Base-by-base conservation (phyloP, 2,797 vertebrate genomes). In the Anas bahamensis region DNA sequence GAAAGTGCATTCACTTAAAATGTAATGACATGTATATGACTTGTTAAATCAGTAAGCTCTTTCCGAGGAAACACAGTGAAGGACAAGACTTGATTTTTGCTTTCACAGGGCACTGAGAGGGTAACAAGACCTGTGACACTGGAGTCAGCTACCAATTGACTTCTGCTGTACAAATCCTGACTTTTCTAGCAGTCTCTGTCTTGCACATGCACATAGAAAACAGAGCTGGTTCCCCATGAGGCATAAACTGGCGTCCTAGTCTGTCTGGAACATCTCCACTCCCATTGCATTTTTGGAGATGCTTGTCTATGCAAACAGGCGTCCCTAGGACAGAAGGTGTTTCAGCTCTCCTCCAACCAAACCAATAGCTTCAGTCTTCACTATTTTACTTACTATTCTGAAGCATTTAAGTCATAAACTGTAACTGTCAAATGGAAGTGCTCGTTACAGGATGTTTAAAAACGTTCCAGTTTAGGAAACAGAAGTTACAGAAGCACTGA, bases 141-240 rank as follows among this genome's bases (percentile, higher is more conserved):
- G 33, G 17, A 24, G 13, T 74, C 69, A 85, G 33, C 73, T 72
- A 5, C 35, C 35, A 31, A 57, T 7, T 46, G 16, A 35, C 9
- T 41, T 31, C 16, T 3, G 0, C 2, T 10, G 12, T 16, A 33
- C 18, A 46, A 61, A 13, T 33, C 53, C 7, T 35, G 6, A 1
- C 1, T 59, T 81, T 64, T 61, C 28, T 10, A 4, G 8, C 11
- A 48, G 5, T 41, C 7, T 59, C 52, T 79, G 12, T 44, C 14
- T 17, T 1, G 0, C 14, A 7, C 3, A 44, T 14, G 15, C n/a
- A 41, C 3, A 18, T 5, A 31, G 2, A 70, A 46, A 39, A 0
- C 17, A 68, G 37, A 46, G 26, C 29, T 64, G 50, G 37, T 71
- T 31, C 37, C 8, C 10, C 37, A 39, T 41, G 29, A 71, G 50